These are phyloP conservation scores for Lepus timidus DNA, from an alignment of 2,113 vertebrate species.

Conservation along the genomic window DNA sequence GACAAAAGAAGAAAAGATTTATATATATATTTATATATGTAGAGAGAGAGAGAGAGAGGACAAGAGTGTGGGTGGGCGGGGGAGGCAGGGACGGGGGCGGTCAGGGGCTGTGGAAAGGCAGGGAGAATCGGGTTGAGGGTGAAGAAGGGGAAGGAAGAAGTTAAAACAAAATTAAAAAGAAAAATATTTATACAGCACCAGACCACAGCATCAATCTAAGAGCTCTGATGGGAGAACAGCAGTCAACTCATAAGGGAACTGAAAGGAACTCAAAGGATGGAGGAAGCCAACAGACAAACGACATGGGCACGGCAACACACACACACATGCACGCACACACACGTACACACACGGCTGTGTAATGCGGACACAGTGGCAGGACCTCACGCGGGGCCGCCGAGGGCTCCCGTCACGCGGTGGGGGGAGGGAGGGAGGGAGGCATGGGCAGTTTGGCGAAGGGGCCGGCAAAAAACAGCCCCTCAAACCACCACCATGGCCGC, in stretches of 20 bases:
- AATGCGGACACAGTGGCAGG: slow-evolving; percentile 88
- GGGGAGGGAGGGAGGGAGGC: slow-evolving; percentile 84
- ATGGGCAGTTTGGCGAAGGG: slow-evolving; percentile 81
- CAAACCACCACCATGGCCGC: slow-evolving; percentile 62
- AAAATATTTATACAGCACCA: slow-evolving; percentile 87
- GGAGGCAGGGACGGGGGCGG: slow-evolving; percentile 71
- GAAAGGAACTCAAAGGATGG: slow-evolving; percentile 82
- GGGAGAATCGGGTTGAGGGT: slow-evolving; percentile 59
- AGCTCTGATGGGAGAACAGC: slow-evolving; percentile 88
- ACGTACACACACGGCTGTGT: slow-evolving; percentile 82
- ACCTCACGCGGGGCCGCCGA: slow-evolving; percentile 85
- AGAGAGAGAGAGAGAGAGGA: slow-evolving; percentile 83
- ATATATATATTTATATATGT: slow-evolving; percentile 90
- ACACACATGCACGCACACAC: slow-evolving; percentile 59
- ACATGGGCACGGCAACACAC: slow-evolving; percentile 76
- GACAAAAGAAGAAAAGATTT: slow-evolving; percentile 94
- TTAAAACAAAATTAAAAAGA: slow-evolving; percentile 80
- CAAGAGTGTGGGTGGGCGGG: slow-evolving; percentile 80
- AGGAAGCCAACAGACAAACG: slow-evolving; percentile 84
- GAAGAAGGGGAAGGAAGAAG: slow-evolving; percentile 77
- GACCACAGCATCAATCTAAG: slow-evolving; percentile 89
- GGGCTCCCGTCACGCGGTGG: slow-evolving; percentile 86
- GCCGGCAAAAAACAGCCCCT: slow-evolving; percentile 79
- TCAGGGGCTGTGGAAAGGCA: slow-evolving; percentile 73
- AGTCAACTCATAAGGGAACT: slow-evolving; percentile 85